Conservation (phyloP, 2,888 invertebrate species). For the Escarpia spicata region DNA sequence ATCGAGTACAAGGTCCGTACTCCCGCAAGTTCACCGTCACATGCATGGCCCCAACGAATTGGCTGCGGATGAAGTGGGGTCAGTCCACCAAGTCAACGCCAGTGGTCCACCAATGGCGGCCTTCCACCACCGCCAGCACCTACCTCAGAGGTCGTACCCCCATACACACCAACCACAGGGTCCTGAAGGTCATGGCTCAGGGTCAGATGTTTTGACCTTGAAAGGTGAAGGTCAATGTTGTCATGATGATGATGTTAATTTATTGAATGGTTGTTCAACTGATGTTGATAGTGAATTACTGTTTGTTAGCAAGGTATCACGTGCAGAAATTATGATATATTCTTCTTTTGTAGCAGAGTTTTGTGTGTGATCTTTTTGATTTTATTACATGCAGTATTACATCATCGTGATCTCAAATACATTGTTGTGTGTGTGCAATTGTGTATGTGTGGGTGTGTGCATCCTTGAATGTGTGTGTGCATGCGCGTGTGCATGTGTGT, state of each 20-base stretch:
- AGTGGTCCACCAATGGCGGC: background rate
- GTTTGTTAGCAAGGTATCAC: background rate
- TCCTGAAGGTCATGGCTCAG: background rate
- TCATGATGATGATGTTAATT: background rate
- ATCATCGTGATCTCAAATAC: background rate
- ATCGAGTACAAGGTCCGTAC: conserved; percentile 57
- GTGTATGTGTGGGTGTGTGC: too few species aligned
- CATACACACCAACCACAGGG: background rate
- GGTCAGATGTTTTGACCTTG: background rate
- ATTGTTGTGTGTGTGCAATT: background rate
- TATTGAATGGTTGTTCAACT: background rate
- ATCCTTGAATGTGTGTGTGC: too few species aligned
- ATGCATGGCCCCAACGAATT: conserved; percentile 56
- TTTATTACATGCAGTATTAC: background rate
- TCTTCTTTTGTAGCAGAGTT: background rate
- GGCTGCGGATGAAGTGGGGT: conserved; percentile 54
- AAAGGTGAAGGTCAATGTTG: background rate
- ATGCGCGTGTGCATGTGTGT: background rate
- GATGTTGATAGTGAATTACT: background rate
- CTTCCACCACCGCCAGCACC: background rate
- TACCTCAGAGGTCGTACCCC: background rate
- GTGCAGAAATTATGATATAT: background rate
- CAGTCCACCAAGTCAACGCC: background rate
- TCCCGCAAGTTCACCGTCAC: conserved; percentile 60
- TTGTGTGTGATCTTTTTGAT: background rate